A percentile compares a stretch with the other conserved stretches of the same genome.
These are phyloP conservation scores for Abscondita cerata DNA, from an alignment of 2,888 invertebrate genomes.

Conservation along the genomic window DNA sequence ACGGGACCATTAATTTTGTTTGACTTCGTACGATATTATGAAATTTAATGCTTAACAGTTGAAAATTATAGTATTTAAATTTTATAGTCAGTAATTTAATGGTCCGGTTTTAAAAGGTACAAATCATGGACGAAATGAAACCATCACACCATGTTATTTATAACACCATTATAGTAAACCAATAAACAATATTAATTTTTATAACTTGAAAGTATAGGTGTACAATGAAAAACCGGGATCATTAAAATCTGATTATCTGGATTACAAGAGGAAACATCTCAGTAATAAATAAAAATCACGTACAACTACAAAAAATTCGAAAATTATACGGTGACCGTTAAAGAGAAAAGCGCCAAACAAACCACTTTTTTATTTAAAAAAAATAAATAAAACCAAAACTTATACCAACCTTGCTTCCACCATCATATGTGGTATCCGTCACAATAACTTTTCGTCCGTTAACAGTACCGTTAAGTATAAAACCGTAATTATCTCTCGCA, in stretches of 20 bases:
- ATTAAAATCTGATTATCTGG: neutral
- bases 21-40: slow-evolving; percentile 1
- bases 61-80: slow-evolving; percentile 17
- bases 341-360: no score
- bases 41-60: slow-evolving; percentile 12
- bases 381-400: slow-evolving; percentile 6
- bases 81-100: slow-evolving; percentile 18
- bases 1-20: neutral
- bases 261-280: neutral
- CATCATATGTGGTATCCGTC: slow-evolving; percentile 68
- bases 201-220: slow-evolving; percentile 7
- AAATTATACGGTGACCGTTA: neutral
- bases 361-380: neutral
- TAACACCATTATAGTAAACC: slow-evolving; percentile 11
- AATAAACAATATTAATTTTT: slow-evolving; percentile 3
- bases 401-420: slow-evolving; percentile 58
- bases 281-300: neutral
- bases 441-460: slow-evolving; percentile 66
- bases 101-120: slow-evolving; percentile 10
- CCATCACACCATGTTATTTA: slow-evolving; percentile 2
- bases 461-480: slow-evolving; percentile 75
- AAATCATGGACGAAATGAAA: slow-evolving; percentile 3
- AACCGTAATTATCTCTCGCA: slow-evolving; percentile 76
- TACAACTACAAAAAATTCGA: slow-evolving; percentile 4
- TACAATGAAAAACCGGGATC: neutral